These are phyloP conservation scores for Chelmon rostratus DNA, from an alignment of 2,797 vertebrate species.

Conservation along the genomic window DNA sequence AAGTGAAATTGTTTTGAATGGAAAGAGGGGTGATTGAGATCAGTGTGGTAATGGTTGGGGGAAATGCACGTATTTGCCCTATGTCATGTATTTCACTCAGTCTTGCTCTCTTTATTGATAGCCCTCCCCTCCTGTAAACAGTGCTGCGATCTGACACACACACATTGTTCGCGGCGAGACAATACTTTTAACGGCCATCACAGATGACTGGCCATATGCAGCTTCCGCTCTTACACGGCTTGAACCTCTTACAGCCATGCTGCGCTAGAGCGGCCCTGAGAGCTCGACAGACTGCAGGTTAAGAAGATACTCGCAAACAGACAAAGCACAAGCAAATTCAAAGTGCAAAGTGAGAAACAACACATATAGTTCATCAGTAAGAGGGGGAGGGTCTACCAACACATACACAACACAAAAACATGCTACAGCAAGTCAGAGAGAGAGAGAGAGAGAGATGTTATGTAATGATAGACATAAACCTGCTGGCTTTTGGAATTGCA, in stretches of 20 bases:
- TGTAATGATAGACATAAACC: neutral
- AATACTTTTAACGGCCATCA: neutral
- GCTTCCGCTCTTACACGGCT: neutral
- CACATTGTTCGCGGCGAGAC: neutral
- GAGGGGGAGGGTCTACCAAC: neutral
- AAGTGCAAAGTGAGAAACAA: neutral
- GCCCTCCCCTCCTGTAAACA: neutral
- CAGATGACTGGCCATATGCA: neutral
- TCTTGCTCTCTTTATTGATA: neutral
- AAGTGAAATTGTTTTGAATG: neutral
- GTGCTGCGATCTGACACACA: constrained; percentile 5
- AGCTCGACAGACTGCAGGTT: neutral
- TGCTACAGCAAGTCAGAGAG: neutral
- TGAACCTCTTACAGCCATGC: neutral
- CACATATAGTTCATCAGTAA: neutral
- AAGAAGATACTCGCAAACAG: neutral
- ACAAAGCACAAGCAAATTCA: neutral
- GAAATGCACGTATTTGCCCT: neutral
- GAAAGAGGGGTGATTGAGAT: neutral
- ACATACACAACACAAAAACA: neutral
- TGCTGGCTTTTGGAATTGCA: constrained; percentile 10
- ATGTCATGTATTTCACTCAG: neutral
- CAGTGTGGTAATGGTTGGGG: neutral
- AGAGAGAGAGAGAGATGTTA: neutral
- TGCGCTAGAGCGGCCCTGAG: neutral